Evolutionary conservation across 1,140 invertebrate genomes (phyloP), one percentile per base, ranked within the genome.

Genomic region (Aphelenchoides avenae): DNA sequence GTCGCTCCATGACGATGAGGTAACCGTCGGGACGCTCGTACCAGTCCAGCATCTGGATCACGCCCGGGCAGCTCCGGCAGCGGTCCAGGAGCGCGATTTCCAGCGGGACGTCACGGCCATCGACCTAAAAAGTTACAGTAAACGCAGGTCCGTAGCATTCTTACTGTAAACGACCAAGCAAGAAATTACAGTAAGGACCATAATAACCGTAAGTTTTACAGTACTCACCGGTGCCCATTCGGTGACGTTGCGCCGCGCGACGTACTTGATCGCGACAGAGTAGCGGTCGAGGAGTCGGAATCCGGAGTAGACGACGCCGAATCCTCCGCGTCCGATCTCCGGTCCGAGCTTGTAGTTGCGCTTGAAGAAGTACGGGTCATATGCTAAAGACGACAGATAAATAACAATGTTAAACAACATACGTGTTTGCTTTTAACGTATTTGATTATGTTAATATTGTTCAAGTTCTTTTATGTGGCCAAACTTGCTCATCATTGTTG

Each of bases 1-100:
- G 84, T 46, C 83, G 71, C 70, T 86, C 85, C 81, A 86, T 84
- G 7, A 86, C 79, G 43, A 86, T 82, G 26, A 86, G 78, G 72
- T 52, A 78, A 22, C 73, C 74, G 33, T 76, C 83, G 3, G 77
- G 64, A 26, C 80, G 71, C 65, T 85, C 83, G 68, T 79, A 84
- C 71, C 80, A 85, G 57, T 86, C 85, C 39, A 85, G 65, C 40
- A 85, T 76, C 51, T 80, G 78, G 34, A 85, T 82, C 15, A 85
- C 83, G 41, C 85, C 85, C 7, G 78, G 62, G 24, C 84, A 74
- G 52, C 83, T 77, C 18, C 78, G 73, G 6, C 84, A 82, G 68
- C 83, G 81, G 37, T 79, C 75, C 18, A 86, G 75, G n/a, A 86
- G 71, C 52, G 78, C 79, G 20, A 86, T 82, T 77, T 86, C 85